Conservation (phyloP, 2,888 invertebrate genomes). For the Euphydryas editha region DNA sequence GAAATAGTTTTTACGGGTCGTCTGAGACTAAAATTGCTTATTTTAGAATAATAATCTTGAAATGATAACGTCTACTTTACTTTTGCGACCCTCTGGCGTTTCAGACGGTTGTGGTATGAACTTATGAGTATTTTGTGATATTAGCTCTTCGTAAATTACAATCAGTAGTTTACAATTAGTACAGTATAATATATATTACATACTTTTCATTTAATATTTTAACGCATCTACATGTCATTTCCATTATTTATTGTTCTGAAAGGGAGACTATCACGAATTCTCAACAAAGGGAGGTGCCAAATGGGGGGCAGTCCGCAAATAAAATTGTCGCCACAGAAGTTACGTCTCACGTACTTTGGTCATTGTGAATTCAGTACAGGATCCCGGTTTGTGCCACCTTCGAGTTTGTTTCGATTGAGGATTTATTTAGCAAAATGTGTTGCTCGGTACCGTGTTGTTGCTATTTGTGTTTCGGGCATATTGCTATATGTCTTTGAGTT, state of each 20-base stretch:
- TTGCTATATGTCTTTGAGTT: slow-evolving; percentile 26
- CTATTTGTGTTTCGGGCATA: slow-evolving; percentile 30
- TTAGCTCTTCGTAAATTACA: too few species aligned
- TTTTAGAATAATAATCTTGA: too few species aligned
- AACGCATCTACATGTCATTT: neutral
- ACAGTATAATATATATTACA: neutral
- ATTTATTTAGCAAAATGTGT: slow-evolving; percentile 48
- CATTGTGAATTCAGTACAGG: slow-evolving; percentile 70
- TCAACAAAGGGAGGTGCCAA: slow-evolving; percentile 59
- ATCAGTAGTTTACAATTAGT: too few species aligned
- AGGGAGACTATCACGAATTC: slow-evolving; percentile 48
- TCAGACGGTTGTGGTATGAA: too few species aligned
- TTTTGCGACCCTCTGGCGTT: too few species aligned
- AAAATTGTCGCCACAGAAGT: slow-evolving; percentile 64
- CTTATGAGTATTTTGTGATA: too few species aligned
- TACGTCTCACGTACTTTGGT: slow-evolving; percentile 61
- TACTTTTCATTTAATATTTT: neutral
- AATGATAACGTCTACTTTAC: too few species aligned
- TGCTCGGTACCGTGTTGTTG: slow-evolving; percentile 10
- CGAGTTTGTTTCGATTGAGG: slow-evolving; percentile 68
- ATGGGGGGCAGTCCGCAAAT: slow-evolving; percentile 63
- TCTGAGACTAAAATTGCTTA: neutral
- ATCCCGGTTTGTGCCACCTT: slow-evolving; percentile 49
- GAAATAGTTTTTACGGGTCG: neutral
- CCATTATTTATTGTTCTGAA: slow-evolving; percentile 3